Evolutionary conservation across 2,797 vertebrate species (phyloP), one percentile per base, ranked within the genome.

Genomic region (Basileuterus tristriatus): DNA sequence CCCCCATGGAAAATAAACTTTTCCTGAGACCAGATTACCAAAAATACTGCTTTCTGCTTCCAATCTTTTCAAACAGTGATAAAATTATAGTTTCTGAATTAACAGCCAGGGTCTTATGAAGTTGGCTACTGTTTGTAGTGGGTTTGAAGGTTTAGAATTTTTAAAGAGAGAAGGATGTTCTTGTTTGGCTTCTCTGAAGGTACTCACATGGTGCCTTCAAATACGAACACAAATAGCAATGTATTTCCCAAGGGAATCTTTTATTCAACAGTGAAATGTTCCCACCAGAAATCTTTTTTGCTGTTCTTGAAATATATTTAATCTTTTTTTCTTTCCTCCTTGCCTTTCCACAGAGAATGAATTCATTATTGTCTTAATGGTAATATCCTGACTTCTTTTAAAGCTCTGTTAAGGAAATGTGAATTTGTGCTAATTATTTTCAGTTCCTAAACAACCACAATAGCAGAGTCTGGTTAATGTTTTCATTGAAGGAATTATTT

Each of bases 401-500:
- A 97, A 95, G 77, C 86, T 94, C 90, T 94, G 90, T 97, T 92
- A 98, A 95, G 95, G 93, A 97, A 97, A 97, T 95, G 94, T 95
- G 94, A 83, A 91, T 98, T 98, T 98, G 96, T 97, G 90, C 75
- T 97, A 97, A 97, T 98, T 97, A 98, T 96, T 97, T 97, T 97
- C 97, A 96, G 96, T 93, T 97, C 94, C 97, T 96, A 97, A 97
- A 96, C 95, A 97, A 81, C 56, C 76, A 98, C 96, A 98, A 98
- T 94, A 95, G 96, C 96, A 94, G 95, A 95, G 94, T 82, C 96
- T 96, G 94, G 94, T 96, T 97, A 97, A 97, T 94, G 96, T 94
- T 97, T 97, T 98, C 97, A 98, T 93, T 96, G 95, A 96, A 96
- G 87, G 96, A 97, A 97, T 98, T 98, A 98, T 93, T 98, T 97